Evolutionary conservation across 1,140 invertebrate species (phyloP).

Genomic region (Nymphalis io): DNA sequence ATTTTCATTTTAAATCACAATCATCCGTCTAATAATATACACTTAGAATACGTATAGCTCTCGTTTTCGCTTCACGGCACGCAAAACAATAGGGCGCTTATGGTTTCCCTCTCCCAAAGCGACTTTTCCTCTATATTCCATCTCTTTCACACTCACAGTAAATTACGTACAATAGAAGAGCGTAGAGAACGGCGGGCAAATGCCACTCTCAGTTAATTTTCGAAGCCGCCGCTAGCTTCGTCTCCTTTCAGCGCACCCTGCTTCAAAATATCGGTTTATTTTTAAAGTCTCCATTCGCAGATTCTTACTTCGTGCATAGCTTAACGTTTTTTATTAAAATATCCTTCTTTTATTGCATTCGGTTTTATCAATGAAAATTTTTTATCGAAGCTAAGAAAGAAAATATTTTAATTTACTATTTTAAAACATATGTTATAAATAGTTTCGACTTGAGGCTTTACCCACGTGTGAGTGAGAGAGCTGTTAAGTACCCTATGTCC

Average conservation of each 20-base stretch:
- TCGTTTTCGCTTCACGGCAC: slow-evolving; percentile 63
- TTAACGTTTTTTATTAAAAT: slow-evolving; percentile 28
- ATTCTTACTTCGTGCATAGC: slow-evolving; percentile 21
- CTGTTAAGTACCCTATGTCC: no score
- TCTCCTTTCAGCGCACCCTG: slow-evolving; percentile 49
- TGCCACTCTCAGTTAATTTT: slow-evolving; percentile 76
- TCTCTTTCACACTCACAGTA: slow-evolving; percentile 47
- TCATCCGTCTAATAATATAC: slow-evolving; percentile 49
- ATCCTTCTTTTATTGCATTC: slow-evolving; percentile 29
- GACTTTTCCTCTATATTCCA: slow-evolving; percentile 51
- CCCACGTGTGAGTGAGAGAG: no score
- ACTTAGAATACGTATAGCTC: slow-evolving; percentile 53
- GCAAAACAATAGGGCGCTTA: slow-evolving; percentile 76
- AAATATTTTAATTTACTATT: no score
- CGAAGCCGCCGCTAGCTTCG: slow-evolving; percentile 60
- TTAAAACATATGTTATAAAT: no score
- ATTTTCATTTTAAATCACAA: slow-evolving; percentile 71
- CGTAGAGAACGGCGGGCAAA: slow-evolving; percentile 48
- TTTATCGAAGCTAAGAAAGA: neutral
- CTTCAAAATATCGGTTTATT: slow-evolving; percentile 51
- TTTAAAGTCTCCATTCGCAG: slow-evolving; percentile 39
- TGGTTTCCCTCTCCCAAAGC: slow-evolving; percentile 70
- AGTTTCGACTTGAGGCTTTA: no score
- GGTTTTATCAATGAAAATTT: neutral
- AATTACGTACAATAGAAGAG: slow-evolving; percentile 48